Conservation (phyloP, 2,888 invertebrate genomes). For the Ischnus inquisitorius region DNA sequence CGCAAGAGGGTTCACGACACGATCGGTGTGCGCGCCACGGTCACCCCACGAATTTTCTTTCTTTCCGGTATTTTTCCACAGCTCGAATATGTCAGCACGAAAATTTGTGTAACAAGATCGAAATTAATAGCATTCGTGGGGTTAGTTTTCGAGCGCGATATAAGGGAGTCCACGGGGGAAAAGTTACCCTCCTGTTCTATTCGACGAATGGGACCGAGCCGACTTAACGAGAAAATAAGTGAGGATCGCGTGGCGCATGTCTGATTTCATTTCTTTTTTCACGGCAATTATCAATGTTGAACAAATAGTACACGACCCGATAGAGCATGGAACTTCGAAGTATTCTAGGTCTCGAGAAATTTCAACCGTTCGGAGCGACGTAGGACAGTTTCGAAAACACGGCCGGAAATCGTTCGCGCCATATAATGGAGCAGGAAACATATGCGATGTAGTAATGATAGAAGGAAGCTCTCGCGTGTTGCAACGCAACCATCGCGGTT, state of each 20-base stretch:
- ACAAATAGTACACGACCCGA: too few species aligned
- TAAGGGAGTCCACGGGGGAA: constrained; percentile 42
- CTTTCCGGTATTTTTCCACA: constrained; percentile 56
- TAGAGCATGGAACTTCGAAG: too few species aligned
- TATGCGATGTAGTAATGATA: constrained; percentile 47
- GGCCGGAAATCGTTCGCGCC: constrained; percentile 48
- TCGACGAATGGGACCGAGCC: not conserved
- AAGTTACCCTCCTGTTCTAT: constrained; percentile 31
- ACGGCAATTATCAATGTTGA: not conserved
- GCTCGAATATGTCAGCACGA: not conserved
- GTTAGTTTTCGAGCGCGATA: not conserved
- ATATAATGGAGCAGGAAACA: constrained; percentile 32
- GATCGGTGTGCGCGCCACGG: not conserved
- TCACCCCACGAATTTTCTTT: constrained; percentile 38
- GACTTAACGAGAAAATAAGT: constrained; percentile 68
- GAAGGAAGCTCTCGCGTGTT: constrained; percentile 34
- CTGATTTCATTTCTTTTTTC: constrained; percentile 51
- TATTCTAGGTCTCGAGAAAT: not conserved
- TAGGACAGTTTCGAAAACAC: not conserved
- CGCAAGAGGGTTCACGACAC: constrained; percentile 16
- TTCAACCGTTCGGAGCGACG: not conserved
- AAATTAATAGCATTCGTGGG: constrained; percentile 66
- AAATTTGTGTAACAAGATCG: constrained; percentile 58
- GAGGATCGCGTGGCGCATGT: constrained; percentile 24
- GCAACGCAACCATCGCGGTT: constrained; percentile 30